Evolutionary conservation across 2,797 vertebrate species (phyloP).

Genomic region (Cyprinodon diabolis): DNA sequence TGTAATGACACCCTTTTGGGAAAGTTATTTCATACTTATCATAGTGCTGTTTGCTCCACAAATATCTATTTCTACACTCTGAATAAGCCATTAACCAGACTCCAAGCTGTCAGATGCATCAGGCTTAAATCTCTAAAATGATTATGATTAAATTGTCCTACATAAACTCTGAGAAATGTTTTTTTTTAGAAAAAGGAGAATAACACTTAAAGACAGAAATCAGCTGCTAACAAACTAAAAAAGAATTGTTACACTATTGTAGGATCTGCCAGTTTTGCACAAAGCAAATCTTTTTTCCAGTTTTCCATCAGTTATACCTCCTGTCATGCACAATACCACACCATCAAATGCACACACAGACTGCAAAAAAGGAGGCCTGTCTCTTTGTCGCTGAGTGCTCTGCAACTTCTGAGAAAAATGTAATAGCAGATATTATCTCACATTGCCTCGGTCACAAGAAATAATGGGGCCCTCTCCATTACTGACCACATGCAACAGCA

Average conservation of each 20-base stretch:
- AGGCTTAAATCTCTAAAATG: conserved; percentile 60
- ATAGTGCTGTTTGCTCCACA: conserved; percentile 49
- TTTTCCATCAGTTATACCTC: conserved; percentile 38
- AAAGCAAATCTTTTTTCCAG: conserved; percentile 34
- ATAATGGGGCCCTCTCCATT: conserved; percentile 72
- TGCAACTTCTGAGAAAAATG: conserved; percentile 70
- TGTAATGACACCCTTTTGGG: conserved; percentile 64
- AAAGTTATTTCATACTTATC: conserved; percentile 62
- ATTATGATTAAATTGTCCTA: conserved; percentile 73
- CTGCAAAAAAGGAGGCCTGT: conserved; percentile 46
- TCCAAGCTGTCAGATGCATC: conserved; percentile 65
- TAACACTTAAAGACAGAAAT: conserved; percentile 42
- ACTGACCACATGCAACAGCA: conserved; percentile 59
- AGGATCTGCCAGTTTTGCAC: conserved; percentile 39
- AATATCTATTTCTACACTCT: conserved; percentile 59
- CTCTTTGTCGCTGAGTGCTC: conserved; percentile 51
- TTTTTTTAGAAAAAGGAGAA: conserved; percentile 38
- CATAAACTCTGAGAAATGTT: neutral
- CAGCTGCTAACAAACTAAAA: conserved; percentile 36
- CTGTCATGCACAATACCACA: conserved; percentile 33
- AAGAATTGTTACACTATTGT: conserved; percentile 45
- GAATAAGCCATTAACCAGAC: conserved; percentile 70
- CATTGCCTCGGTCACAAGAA: conserved; percentile 49
- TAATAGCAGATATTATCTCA: conserved; percentile 78
- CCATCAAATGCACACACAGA: conserved; percentile 40